Evolutionary conservation across 2,113 vertebrate species (phyloP).

Genomic region (Pseudolaguvia tuberculata): DNA sequence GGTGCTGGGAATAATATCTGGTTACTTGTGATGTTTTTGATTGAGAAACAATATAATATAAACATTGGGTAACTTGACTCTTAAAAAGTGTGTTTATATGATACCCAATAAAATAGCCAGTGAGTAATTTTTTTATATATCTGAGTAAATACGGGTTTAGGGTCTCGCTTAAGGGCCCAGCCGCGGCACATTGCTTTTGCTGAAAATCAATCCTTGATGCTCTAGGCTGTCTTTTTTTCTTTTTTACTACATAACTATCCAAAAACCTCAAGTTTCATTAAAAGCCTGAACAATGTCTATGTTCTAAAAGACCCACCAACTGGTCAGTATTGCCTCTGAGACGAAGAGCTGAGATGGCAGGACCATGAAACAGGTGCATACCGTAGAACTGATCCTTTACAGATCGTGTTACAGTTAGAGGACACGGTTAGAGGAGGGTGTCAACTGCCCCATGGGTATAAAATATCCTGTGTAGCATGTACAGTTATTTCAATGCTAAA

Average conservation of each 20-base stretch:
- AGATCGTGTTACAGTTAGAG: conserved; percentile 36
- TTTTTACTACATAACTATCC: neutral
- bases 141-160: no score
- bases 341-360: conserved; percentile 11
- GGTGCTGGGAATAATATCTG: neutral
- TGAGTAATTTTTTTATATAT: no score
- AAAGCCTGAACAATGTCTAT: neutral
- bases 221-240: no score
- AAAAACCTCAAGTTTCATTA: neutral
- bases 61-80: neutral
- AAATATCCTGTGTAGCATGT: neutral
- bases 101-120: no score
- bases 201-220: no score
- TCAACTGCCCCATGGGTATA: conserved; percentile 5
- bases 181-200: no score
- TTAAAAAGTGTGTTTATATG: neutral
- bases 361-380: conserved; percentile 34
- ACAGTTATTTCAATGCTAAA: neutral
- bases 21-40: neutral
- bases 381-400: conserved; percentile 21
- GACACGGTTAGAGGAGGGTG: conserved; percentile 29
- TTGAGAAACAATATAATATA: no score
- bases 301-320: conserved; percentile 3
- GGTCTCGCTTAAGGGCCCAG: no score
- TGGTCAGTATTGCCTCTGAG: conserved; percentile 24